Evolutionary conservation across 1,140 invertebrate genomes (phyloP).

Genomic region (Lepidotrigona ventralis): DNA sequence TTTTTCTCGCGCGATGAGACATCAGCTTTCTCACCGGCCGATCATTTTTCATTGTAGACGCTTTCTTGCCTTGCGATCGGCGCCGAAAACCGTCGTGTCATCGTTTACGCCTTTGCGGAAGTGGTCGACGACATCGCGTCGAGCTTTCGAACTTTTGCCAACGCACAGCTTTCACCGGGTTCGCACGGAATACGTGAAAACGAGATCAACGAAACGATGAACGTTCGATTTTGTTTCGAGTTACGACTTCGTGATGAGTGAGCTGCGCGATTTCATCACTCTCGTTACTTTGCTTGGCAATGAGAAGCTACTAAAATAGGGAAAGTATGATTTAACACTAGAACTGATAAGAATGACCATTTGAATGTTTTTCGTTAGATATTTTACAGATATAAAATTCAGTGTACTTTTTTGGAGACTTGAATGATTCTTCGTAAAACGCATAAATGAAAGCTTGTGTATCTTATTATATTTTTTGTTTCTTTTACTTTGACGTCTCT

Average conservation of each 20-base stretch:
- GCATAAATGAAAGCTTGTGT: too few species aligned
- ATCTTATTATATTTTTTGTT: too few species aligned
- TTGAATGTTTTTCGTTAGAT: background rate
- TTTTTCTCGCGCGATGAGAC: conserved; percentile 26
- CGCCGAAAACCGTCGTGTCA: conserved; percentile 32
- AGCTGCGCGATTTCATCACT: background rate
- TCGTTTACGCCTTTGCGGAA: conserved; percentile 38
- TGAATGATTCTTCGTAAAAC: too few species aligned
- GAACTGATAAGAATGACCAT: too few species aligned
- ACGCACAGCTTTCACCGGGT: conserved; percentile 51
- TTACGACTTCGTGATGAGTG: background rate
- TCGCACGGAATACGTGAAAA: conserved; percentile 42
- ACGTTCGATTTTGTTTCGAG: conserved; percentile 12
- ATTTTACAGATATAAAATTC: background rate
- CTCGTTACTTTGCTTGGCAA: background rate
- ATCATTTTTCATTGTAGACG: conserved; percentile 58
- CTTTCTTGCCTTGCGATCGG: conserved; percentile 28
- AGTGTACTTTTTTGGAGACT: too few species aligned
- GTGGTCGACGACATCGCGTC: conserved; percentile 51
- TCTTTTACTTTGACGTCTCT: too few species aligned
- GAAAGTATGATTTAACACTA: background rate
- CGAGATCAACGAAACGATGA: conserved; percentile 51
- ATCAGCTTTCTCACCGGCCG: conserved; percentile 44
- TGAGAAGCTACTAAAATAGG: background rate
- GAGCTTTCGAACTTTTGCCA: conserved; percentile 62